Evolutionary conservation across 2,888 invertebrate genomes (phyloP).

Genomic region (Diarsia dahlii): DNA sequence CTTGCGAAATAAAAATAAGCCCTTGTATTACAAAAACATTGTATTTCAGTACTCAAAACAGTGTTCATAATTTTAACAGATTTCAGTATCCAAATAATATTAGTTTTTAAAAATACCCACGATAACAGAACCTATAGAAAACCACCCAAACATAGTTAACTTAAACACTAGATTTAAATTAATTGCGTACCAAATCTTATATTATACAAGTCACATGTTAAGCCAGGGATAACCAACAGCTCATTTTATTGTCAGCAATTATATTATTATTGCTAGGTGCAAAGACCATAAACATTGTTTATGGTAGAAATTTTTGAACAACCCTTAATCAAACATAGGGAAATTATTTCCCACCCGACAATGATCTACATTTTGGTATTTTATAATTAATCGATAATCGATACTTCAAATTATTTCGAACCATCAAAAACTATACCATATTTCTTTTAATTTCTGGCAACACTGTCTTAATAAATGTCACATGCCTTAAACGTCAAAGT

Average conservation of each 20-base stretch:
- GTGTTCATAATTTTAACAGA: neutral
- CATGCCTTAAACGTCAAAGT: too few species aligned
- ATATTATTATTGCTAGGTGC: neutral
- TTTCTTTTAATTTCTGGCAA: too few species aligned
- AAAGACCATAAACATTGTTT: neutral
- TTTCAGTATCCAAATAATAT: neutral
- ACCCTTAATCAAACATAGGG: too few species aligned
- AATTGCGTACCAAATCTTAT: neutral
- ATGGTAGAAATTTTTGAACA: too few species aligned
- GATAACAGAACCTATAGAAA: neutral
- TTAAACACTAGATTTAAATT: conserved; percentile 9
- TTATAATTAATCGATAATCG: too few species aligned
- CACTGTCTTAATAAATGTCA: too few species aligned
- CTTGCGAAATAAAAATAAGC: neutral
- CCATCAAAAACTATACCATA: too few species aligned
- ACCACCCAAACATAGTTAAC: conserved; percentile 1
- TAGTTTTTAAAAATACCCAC: neutral
- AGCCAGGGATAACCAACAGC: conserved; percentile 8
- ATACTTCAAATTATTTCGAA: too few species aligned
- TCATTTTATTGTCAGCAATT: conserved; percentile 8
- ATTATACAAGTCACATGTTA: neutral
- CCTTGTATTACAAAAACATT: neutral
- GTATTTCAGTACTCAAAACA: neutral
- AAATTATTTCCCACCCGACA: too few species aligned
- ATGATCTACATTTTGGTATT: too few species aligned